These are phyloP conservation scores for Caenorhabditis imperialis DNA, from an alignment of 2,888 invertebrate species.

Conservation along the genomic window DNA sequence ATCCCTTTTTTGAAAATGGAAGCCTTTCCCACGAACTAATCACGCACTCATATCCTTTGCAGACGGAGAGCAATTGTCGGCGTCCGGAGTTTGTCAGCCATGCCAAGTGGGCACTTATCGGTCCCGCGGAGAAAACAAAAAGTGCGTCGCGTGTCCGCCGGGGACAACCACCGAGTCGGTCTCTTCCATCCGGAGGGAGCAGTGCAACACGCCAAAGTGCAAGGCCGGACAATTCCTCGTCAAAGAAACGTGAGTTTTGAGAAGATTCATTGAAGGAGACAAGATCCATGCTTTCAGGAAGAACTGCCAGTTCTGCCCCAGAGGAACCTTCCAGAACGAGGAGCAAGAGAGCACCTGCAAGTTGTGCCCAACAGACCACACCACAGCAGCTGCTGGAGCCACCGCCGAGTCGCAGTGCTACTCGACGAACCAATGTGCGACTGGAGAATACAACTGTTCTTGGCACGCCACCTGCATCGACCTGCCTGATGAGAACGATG, in stretches of 20 bases:
- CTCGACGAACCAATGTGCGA: slow-evolving; percentile 77
- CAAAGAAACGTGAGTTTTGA: slow-evolving; percentile 82
- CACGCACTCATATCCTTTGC: slow-evolving; percentile 9
- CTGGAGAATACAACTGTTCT: slow-evolving; percentile 77
- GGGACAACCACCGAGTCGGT: slow-evolving; percentile 91
- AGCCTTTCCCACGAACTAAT: too few species aligned
- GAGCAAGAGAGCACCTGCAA: slow-evolving; percentile 91
- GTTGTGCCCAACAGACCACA: slow-evolving; percentile 92
- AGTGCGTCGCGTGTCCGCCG: slow-evolving; percentile 89
- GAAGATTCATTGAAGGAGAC: background rate
- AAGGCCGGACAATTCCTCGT: slow-evolving; percentile 91
- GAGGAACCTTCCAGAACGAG: slow-evolving; percentile 93
- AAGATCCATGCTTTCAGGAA: too few species aligned
- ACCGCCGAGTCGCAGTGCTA: slow-evolving; percentile 77
- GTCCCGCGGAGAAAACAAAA: slow-evolving; percentile 88
- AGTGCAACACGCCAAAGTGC: slow-evolving; percentile 89
- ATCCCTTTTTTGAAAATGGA: background rate
- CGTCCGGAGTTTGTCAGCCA: slow-evolving; percentile 91
- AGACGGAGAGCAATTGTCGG: slow-evolving; percentile 79
- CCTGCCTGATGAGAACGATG: slow-evolving; percentile 76
- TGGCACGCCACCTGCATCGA: slow-evolving; percentile 78
- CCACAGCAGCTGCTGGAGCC: slow-evolving; percentile 82
- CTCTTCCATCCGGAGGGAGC: slow-evolving; percentile 88
- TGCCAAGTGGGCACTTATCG: slow-evolving; percentile 92
- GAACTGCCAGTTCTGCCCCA: slow-evolving; percentile 91